Conservation (phyloP, 2,113 vertebrate species). For the Leptocoma aspasia region DNA sequence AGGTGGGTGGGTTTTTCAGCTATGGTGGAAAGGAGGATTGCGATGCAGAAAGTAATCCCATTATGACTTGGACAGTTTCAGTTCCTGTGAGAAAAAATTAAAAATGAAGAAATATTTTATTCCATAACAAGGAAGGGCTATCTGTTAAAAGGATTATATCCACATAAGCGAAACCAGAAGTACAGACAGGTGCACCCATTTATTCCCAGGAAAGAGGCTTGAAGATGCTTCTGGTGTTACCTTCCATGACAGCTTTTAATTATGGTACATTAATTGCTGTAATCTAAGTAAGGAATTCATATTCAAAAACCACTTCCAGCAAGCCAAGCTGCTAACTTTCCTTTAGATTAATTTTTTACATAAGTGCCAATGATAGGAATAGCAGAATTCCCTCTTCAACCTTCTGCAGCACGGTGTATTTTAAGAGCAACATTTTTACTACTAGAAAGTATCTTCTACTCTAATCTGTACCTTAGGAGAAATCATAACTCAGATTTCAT, state of each 20-base stretch:
- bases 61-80: accelerated
- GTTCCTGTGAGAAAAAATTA: background rate
- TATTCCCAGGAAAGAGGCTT: background rate
- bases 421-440: background rate
- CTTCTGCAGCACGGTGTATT: background rate
- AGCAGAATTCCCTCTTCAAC: background rate
- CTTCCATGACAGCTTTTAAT: accelerated
- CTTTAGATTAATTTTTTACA: background rate
- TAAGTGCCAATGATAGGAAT: background rate
- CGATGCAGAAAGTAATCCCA: background rate
- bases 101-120: background rate
- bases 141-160: background rate
- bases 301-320: background rate
- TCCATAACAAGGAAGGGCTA: background rate
- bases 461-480: background rate
- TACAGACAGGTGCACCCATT: background rate
- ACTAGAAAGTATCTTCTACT: background rate
- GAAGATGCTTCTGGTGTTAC: background rate
- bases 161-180: background rate
- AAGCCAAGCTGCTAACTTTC: background rate
- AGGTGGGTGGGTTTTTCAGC: background rate
- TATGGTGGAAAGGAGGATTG: background rate
- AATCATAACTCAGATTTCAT: background rate
- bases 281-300: background rate
- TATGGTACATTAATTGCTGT: background rate